Evolutionary conservation across 30 jellyfish, hydroid and myxozoan genomes (phyloP).

Genomic region (Cassiopea andromeda): DNA sequence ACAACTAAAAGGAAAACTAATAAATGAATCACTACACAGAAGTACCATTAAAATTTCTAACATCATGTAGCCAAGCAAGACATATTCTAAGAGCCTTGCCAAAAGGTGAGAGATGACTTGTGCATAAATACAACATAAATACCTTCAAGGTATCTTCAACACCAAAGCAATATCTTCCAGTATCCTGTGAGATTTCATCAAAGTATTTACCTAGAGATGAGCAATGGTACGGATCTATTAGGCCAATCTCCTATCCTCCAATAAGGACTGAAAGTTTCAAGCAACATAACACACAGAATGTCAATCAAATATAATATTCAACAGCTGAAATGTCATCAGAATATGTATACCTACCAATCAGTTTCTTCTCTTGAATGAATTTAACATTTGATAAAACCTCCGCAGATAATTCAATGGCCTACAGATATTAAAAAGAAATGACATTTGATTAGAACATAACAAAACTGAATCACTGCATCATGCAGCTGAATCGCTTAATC

Average conservation of each 20-base stretch:
- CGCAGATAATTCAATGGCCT: constrained; percentile 98
- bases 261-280: no score
- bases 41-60: no score
- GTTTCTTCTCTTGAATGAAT: constrained; percentile 96
- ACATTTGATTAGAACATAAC: no score
- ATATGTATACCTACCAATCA: constrained; percentile 52
- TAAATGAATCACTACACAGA: no score
- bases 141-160: constrained; percentile 98
- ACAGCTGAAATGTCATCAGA: background rate
- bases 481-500: no score
- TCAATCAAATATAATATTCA: background rate
- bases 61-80: no score
- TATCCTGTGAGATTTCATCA: constrained; percentile 98
- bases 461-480: no score
- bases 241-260: no score
- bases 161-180: constrained; percentile 97
- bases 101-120: background rate
- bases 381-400: constrained; percentile 95
- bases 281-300: no score
- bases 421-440: background rate
- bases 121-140: background rate
- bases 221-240: no score
- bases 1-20: no score
- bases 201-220: constrained; percentile 76
- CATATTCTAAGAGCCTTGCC: background rate